Evolutionary conservation across 2,113 vertebrate species (phyloP), one percentile per base, ranked within the genome.

Genomic region (Anguilla rostrata): DNA sequence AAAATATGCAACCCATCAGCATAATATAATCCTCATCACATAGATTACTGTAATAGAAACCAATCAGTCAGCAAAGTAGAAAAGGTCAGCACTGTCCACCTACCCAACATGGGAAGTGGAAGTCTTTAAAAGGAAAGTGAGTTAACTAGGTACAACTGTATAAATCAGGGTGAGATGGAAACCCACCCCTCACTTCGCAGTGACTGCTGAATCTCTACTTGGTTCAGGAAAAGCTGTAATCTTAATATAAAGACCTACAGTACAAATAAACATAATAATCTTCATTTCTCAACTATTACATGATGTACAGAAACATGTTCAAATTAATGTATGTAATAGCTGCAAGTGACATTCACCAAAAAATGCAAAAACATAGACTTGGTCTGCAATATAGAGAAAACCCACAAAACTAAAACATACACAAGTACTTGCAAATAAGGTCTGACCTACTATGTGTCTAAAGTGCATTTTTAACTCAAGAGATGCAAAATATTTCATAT

Each of bases 341-440:
- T 26, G 9, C 22, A 84, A 63, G 22, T 43, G 60, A 46, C 63
- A 60, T 43, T 18, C 8, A 46, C 4, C 8, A 46, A 46, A 4
- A 2, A 46, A 46, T 46, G 43, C 8, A 46, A 46, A 46, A 46
- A 46, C 43, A 46, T 1, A 34, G 34, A 34, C 4, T 46, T 46
- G 43, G 43, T 46, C 43, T 46, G 43, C 43, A 46, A 4, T 6
- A 46, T 6, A 46, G 43, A 46, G 4, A 6, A 15, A 29, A 86
- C 34, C 49, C 15, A 49, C 63, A 66, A 18, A 41, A 63, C 39
- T 39, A 75, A 80, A 56, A 84, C 2, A 20, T 39, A 43, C 43
- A 87, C 43, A 81, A 43, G 85, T 79, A 84, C 66, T 53, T 84
- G 85, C 53, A 86, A 87, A 88, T 85, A 81, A 63, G 39, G 71